These are phyloP conservation scores for Oryzias melastigma DNA, from an alignment of 2,113 vertebrate species.

Conservation along the genomic window DNA sequence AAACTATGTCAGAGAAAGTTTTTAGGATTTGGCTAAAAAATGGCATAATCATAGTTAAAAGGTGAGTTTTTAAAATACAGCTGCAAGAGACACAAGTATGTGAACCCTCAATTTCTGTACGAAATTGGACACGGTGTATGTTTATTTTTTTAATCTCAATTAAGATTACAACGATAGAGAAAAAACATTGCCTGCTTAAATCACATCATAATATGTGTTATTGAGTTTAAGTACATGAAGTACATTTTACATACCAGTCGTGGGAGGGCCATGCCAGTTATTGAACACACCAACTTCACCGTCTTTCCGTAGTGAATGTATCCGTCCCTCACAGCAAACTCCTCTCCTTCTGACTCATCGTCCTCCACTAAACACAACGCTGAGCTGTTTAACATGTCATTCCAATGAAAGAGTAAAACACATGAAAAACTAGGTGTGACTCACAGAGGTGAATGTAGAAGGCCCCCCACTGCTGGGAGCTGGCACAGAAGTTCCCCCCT, in stretches of 20 bases:
- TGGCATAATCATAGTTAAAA: no score
- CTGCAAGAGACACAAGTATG: no score
- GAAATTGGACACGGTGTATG: no score
- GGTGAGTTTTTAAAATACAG: no score
- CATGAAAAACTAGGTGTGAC: conserved; percentile 52
- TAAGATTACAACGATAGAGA: no score
- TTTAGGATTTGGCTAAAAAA: no score
- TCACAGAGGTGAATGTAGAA: conserved; percentile 96
- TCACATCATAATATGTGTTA: no score
- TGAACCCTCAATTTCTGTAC: no score
- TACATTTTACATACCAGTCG: conserved; percentile 82
- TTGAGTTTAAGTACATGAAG: no score
- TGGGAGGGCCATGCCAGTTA: conserved; percentile 97
- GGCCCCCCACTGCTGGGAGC: conserved; percentile 97
- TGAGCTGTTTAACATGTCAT: background rate
- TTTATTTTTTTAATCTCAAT: no score
- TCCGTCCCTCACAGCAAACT: conserved; percentile 95
- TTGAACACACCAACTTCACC: conserved; percentile 94
- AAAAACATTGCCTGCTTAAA: no score
- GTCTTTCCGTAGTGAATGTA: conserved; percentile 98
- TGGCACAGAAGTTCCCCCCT: conserved; percentile 97
- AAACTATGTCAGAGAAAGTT: no score
- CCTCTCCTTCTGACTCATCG: conserved; percentile 96
- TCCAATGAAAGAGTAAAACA: background rate
- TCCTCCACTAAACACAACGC: conserved; percentile 86